Evolutionary conservation across 1,140 invertebrate species (phyloP), one percentile per base, ranked within the genome.

Genomic region (Zaprionus capensis): DNA sequence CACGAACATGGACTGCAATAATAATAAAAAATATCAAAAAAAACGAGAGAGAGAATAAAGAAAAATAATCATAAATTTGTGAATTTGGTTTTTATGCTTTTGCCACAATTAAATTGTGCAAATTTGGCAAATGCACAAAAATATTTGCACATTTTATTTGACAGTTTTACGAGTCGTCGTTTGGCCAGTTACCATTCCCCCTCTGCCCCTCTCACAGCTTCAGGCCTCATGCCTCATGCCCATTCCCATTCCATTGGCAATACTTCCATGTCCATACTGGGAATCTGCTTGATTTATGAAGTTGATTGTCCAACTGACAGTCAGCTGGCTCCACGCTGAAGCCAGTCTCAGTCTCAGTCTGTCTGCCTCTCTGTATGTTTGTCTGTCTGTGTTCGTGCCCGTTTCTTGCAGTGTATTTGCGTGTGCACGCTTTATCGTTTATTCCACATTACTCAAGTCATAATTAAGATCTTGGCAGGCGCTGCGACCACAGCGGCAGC

Each of bases 41-140:
- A 22, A 51, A 24, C 20, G 20, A 24, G 20, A 51, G 20, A 24
- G 20, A 51, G 20, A 51, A 24, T 34, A 14, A 4, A 24, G 24
- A 22, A 51, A 88, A 81, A 88, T 90, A 78, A 88, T 85, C 81
- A 88, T 88, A 88, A 88, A 88, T 88, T 88, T 51, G 9, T 58
- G 41, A 24, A 34, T 24, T 64, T 31, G 34, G 22, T 58, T 64
- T 65, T 63, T 53, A 38, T 53, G 20, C 49, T 53, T 64, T 51
- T 66, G 78, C 71, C 81, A 90, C 84, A 87, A 87, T 87, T 87
- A 87, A 87, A 87, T 87, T 90, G 83, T 69, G 71, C 84, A 84
- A 87, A 87, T 88, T 88, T 88, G 85, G 85, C 85, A 88, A 88
- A 74, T 88, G 81, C 81, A 88, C 85, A 88, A 85, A 88, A 88